A percentile compares a stretch with the other conserved stretches of the same genome.
Evolutionary conservation across 2,113 vertebrate species (phyloP).

Genomic region (Dromaius novaehollandiae): DNA sequence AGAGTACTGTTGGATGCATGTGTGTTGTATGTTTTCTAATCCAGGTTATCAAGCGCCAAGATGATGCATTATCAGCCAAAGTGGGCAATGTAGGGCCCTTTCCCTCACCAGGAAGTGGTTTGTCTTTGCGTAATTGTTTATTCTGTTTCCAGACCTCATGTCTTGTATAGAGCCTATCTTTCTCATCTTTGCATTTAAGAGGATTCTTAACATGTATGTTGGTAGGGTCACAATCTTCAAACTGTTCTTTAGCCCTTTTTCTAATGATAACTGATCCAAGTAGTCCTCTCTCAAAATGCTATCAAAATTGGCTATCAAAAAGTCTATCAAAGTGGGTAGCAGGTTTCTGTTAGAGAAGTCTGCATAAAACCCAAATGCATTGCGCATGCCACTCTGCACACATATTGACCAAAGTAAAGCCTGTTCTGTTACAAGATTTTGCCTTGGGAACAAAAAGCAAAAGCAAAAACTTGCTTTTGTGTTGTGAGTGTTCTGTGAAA

Average conservation of each 20-base stretch:
- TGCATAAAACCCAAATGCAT: not conserved
- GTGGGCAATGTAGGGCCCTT: not conserved
- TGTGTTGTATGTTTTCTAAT: accelerated
- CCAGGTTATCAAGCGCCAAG: not conserved
- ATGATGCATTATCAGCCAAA: not conserved
- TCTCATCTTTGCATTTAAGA: not conserved
- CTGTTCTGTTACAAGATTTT: not conserved
- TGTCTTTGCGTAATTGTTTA: not conserved
- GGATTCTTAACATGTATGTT: not conserved
- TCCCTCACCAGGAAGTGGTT: not conserved
- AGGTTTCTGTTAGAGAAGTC: not conserved
- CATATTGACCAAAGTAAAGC: not conserved
- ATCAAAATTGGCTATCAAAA: not conserved
- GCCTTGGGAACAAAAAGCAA: not conserved
- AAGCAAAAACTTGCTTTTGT: not conserved
- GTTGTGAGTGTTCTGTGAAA: not conserved
- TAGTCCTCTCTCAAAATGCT: not conserved
- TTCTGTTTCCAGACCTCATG: not conserved
- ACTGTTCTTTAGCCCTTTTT: not conserved
- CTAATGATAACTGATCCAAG: not conserved
- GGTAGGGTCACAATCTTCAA: not conserved
- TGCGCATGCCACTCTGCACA: not conserved
- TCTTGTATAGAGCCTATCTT: not conserved
- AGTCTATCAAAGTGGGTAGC: not conserved
- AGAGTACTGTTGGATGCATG: not conserved